Evolutionary conservation across 2,888 invertebrate genomes (phyloP).

Genomic region (Polyommatus iphigenia): DNA sequence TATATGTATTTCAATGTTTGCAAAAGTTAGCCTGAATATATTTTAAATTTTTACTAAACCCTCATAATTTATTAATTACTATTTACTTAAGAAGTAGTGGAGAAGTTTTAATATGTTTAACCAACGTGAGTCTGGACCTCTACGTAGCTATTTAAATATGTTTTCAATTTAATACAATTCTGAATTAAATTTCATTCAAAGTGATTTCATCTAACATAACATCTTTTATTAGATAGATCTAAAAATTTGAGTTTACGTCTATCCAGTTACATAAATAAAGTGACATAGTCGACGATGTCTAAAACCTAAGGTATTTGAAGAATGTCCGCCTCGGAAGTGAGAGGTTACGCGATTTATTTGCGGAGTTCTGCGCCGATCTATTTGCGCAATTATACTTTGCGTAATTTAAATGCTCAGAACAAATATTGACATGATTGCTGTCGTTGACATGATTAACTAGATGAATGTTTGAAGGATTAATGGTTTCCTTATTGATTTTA

Average conservation of each 20-base stretch:
- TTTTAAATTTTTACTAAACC: too few relatives aligned
- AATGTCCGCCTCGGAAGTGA: conserved; percentile 60
- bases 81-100: too few relatives aligned
- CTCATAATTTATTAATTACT: too few relatives aligned
- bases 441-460: neutral
- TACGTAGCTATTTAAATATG: too few relatives aligned
- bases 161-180: too few relatives aligned
- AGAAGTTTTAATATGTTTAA: too few relatives aligned
- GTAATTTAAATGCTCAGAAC: neutral
- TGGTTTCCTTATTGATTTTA: neutral
- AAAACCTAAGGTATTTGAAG: conserved; percentile 46
- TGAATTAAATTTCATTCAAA: too few relatives aligned
- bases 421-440: neutral
- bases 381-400: neutral
- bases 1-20: too few relatives aligned
- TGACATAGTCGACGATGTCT: conserved; percentile 13
- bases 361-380: neutral
- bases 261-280: neutral
- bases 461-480: neutral
- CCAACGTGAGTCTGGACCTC: too few relatives aligned
- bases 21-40: too few relatives aligned
- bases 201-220: too few relatives aligned
- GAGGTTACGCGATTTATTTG: conserved; percentile 28
- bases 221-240: too few relatives aligned
- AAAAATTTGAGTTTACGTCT: neutral